Percentiles rank a stretch among this genome's conserved stretches.
phyloP scores from a whole-genome alignment of 2,113 vertebrate genomes.

The Stegostoma tigrinum region DNA sequence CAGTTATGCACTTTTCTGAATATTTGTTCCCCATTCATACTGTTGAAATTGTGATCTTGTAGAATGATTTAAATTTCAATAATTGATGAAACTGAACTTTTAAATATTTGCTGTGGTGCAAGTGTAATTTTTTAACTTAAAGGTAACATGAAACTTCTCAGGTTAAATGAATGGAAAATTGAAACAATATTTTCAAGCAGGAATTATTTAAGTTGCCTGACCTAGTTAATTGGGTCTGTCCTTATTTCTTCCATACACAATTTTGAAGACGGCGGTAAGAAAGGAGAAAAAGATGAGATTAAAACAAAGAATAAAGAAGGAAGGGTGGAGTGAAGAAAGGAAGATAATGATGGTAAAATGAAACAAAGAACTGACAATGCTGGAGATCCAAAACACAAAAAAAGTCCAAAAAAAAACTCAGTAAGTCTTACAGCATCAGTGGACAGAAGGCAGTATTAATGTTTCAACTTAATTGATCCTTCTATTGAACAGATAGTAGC shows the following conservation, averaged over 20 bases:
- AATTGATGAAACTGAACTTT: conserved; percentile 21
- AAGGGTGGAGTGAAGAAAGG: not conserved
- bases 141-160: not conserved
- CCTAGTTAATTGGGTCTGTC: not conserved
- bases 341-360: not conserved
- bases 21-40: not conserved
- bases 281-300: not conserved
- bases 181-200: not conserved
- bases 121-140: not conserved
- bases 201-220: not conserved
- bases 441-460: too few relatives aligned
- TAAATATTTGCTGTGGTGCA: not conserved
- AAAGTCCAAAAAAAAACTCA: too few relatives aligned
- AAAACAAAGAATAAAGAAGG: not conserved
- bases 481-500: too few relatives aligned
- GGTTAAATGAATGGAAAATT: not conserved
- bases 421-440: too few relatives aligned
- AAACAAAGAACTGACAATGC: too few relatives aligned
- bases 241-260: not conserved
- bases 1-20: not conserved
- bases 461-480: too few relatives aligned
- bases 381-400: too few relatives aligned
- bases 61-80: conserved; percentile 32
- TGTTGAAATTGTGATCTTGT: not conserved
- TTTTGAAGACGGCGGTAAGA: not conserved